These are phyloP conservation scores for Circaetus gallicus DNA, from an alignment of 2,113 vertebrate genomes.

Conservation along the genomic window DNA sequence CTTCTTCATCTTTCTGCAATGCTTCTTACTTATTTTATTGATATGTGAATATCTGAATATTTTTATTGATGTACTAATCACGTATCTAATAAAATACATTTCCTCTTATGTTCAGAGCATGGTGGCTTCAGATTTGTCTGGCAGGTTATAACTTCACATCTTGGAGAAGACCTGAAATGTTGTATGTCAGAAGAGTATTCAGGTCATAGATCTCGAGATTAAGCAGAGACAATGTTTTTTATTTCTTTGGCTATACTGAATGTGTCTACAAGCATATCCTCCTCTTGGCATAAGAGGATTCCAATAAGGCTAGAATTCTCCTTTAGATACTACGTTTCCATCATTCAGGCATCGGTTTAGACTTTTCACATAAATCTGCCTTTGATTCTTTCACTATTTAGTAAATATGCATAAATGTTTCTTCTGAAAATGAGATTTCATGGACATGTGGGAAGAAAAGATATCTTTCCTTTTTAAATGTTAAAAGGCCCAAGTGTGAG, in stretches of 20 bases:
- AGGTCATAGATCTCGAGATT: conserved; percentile 17
- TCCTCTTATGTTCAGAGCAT: not conserved
- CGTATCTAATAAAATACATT: conserved; percentile 15
- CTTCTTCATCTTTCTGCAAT: not conserved
- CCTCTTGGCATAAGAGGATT: not conserved
- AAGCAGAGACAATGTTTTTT: not conserved
- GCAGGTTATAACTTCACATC: not conserved
- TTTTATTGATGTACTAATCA: not conserved
- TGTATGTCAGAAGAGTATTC: not conserved
- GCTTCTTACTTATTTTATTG: not conserved
- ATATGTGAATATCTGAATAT: not conserved
- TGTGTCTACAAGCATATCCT: not conserved
- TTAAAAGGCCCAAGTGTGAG: not conserved
- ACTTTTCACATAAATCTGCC: not conserved
- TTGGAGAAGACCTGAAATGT: not conserved
- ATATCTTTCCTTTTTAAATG: not conserved
- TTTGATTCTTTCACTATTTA: not conserved
- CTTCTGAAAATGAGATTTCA: not conserved
- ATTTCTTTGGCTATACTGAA: conserved; percentile 23
- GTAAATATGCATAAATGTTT: not conserved
- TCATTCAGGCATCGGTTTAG: not conserved
- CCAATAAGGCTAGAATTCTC: not conserved
- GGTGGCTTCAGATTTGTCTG: conserved; percentile 21
- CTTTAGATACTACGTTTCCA: not conserved
- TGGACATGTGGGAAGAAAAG: not conserved